Base-by-base conservation (phyloP, 2,888 invertebrate genomes). In the Callyntrura sp. region DNA sequence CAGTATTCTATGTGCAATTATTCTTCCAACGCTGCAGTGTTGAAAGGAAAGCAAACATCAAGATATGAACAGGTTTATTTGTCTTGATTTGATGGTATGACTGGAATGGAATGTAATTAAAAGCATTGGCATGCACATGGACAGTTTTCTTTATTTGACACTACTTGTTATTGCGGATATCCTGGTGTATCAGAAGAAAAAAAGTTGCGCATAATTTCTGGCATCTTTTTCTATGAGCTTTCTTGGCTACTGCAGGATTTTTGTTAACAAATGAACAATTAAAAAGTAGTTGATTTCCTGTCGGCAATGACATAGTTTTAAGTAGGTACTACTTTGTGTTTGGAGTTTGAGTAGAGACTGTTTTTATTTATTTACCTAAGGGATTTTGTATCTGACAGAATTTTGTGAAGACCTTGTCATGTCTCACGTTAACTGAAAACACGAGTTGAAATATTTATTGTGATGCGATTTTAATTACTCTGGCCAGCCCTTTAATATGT, bases 81-180 rank as follows among this genome's bases (percentile, higher is more conserved):
- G 62, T 43, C 23, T 20, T 6, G 17, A 65, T 45, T 17, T 57
- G n/a, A 17, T n/a, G 57, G n/a, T n/a, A n/a, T n/a, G n/a, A n/a
- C n/a, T 17, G 2, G 5, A 57, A 55, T n/a, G 35, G 1, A 23
- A 48, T 20, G 43, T 14, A 11, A 8, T 14, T 45, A 5, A 17
- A 9, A 45, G 43, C 60, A 62, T 35, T 43, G 35, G 25, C 14
- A 55, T 78, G 20, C 20, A 23, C 17, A 48, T 20, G 43, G 62
- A 55, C 20, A 11, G 57, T 20, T 81, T 81, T 81, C 60, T 45
- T 60, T 60, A 35, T 23, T 25, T 60, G 62, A 60, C 43, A 81
- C 23, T 60, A 14, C 17, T n/a, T n/a, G n/a, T 28, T 17, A 83
- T 48, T 83, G 83, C 83, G 83, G 83, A 83, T 45, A 68, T 83